A percentile compares a stretch with the other conserved stretches of the same genome.
Evolutionary conservation across 2,797 vertebrate genomes (phyloP).

Genomic region (Pantherophis alleghaniensis): DNA sequence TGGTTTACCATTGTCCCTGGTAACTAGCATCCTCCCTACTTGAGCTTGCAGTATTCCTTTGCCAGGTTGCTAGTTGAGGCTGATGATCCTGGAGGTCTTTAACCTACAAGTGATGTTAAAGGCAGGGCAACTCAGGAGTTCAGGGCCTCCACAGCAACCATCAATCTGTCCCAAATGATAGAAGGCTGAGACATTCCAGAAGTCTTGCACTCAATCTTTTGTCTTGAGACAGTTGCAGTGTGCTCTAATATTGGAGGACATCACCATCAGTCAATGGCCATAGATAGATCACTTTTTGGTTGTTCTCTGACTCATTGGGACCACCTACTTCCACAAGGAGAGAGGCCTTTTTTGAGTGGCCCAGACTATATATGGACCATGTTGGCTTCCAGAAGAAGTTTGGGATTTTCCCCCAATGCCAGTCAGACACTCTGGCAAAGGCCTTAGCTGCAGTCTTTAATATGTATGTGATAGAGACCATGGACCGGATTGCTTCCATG

Average conservation of each 20-base stretch:
- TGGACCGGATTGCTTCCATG: background rate
- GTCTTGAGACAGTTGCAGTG: background rate
- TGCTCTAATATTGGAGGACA: background rate
- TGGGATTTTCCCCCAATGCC: background rate
- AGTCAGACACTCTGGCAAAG: background rate
- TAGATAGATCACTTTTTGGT: background rate
- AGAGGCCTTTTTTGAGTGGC: background rate
- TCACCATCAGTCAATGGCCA: background rate
- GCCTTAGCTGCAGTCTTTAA: background rate
- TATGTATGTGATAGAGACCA: background rate
- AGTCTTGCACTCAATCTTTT: background rate
- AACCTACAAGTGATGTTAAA: background rate
- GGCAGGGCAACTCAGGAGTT: background rate
- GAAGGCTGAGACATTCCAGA: background rate
- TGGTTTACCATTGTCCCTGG: background rate
- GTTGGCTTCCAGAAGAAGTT: background rate
- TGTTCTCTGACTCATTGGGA: background rate
- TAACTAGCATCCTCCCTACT: background rate
- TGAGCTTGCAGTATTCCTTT: background rate
- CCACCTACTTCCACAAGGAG: background rate
- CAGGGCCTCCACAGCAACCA: background rate
- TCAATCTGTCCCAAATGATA: background rate
- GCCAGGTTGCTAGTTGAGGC: background rate
- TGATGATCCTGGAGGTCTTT: background rate
- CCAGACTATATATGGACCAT: background rate